Conservation (phyloP, 2,888 invertebrate genomes). For the Diaperis boleti region DNA sequence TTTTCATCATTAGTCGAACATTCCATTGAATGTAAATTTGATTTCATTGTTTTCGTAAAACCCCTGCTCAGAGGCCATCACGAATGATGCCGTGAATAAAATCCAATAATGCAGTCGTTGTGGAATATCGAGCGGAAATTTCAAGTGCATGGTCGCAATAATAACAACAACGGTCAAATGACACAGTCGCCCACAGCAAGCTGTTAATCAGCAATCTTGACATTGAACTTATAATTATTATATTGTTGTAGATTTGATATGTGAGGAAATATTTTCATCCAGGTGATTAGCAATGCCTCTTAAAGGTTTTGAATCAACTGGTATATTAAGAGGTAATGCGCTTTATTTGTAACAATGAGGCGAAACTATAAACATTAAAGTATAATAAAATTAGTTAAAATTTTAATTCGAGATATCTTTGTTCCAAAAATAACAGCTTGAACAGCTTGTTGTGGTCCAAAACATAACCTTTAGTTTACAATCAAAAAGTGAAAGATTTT, state of each 20-base stretch:
- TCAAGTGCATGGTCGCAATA: constrained; percentile 46
- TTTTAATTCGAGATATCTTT: too few species aligned
- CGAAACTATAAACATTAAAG: too few species aligned
- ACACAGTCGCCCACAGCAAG: constrained; percentile 40
- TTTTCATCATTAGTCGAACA: too few species aligned
- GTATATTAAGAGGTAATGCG: constrained; percentile 2
- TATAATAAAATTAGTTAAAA: too few species aligned
- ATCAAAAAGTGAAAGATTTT: too few species aligned
- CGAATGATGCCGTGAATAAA: constrained; percentile 32
- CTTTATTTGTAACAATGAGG: too few species aligned
- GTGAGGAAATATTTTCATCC: constrained; percentile 14
- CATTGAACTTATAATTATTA: constrained; percentile 45
- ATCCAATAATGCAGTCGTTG: constrained; percentile 27
- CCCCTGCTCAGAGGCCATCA: constrained; percentile 20
- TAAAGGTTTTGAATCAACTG: constrained; percentile 3
- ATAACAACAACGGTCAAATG: constrained; percentile 40
- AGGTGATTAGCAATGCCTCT: constrained; percentile 8
- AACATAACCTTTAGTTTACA: too few species aligned
- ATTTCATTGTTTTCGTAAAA: too few species aligned
- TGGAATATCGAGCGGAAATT: constrained; percentile 38
- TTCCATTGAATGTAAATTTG: too few species aligned
- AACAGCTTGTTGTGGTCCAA: too few species aligned
- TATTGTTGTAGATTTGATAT: constrained; percentile 15
- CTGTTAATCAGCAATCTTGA: constrained; percentile 45
- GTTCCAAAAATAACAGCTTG: too few species aligned